Evolutionary conservation across 1,140 invertebrate species (phyloP).

Genomic region (Drosophila punjabiensis): DNA sequence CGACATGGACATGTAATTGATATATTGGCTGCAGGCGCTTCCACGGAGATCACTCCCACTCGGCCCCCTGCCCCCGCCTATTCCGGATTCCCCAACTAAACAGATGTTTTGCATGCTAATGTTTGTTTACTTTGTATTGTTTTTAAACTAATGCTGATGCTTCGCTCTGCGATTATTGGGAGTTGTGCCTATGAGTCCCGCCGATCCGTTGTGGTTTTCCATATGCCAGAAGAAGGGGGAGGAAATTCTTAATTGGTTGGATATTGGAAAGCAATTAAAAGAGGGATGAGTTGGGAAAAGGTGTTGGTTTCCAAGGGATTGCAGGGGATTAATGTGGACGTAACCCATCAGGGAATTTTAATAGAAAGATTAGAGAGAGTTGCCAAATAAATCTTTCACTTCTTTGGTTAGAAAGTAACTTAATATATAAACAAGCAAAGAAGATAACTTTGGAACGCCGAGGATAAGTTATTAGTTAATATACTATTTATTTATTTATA

Average conservation of each 20-base stretch:
- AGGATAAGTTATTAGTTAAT: too few species aligned
- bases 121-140: constrained; percentile 74
- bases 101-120: constrained; percentile 70
- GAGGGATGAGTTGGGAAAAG: not conserved
- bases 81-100: constrained; percentile 24
- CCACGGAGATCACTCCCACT: constrained; percentile 32
- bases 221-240: constrained; percentile 10
- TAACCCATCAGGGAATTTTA: not conserved
- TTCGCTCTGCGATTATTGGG: constrained; percentile 37
- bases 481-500: too few species aligned
- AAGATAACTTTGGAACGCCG: too few species aligned
- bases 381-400: too few species aligned
- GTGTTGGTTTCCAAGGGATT: not conserved
- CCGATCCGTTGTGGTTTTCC: constrained; percentile 54
- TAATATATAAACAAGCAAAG: too few species aligned
- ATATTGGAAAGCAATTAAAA: constrained; percentile 40
- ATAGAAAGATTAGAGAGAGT: too few species aligned
- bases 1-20: constrained; percentile 77
- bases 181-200: constrained; percentile 22
- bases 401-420: too few species aligned
- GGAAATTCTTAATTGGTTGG: constrained; percentile 51
- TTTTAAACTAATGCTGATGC: constrained; percentile 76
- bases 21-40: constrained; percentile 72
- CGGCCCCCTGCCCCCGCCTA: not conserved
- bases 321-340: too few species aligned